These are phyloP conservation scores for Apteryx mantelli DNA, from an alignment of 2,113 vertebrate species.

Conservation along the genomic window DNA sequence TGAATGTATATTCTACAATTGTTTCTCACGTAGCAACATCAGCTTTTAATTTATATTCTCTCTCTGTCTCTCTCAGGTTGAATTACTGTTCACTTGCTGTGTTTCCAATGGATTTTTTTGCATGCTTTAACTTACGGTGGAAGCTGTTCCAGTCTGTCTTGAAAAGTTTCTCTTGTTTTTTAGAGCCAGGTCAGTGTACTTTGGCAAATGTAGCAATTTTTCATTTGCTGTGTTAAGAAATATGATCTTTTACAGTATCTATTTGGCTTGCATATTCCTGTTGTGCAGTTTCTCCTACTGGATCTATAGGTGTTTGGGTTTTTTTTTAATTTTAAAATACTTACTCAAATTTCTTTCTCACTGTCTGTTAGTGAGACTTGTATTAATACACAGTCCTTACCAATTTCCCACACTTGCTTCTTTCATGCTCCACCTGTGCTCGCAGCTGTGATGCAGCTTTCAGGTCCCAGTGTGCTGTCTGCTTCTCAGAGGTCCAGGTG, in stretches of 20 bases:
- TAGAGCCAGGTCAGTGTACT: neutral
- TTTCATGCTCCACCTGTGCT: neutral
- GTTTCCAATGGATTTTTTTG: neutral
- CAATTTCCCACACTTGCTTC: neutral
- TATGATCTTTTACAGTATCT: neutral
- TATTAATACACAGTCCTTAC: neutral
- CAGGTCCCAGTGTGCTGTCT: neutral
- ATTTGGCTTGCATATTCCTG: neutral
- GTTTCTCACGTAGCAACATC: neutral
- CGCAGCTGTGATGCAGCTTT: rapidly evolving
- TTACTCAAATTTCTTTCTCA: neutral
- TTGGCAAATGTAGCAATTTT: neutral
- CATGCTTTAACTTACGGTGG: neutral
- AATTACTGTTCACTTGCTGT: neutral
- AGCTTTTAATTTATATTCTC: neutral
- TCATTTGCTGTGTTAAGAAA: neutral
- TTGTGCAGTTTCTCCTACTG: neutral
- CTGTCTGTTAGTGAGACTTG: neutral
- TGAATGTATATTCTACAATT: neutral
- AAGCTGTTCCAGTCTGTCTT: neutral
- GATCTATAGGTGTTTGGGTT: neutral
- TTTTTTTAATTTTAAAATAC: neutral
- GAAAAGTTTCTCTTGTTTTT: neutral
- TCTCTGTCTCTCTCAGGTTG: neutral
- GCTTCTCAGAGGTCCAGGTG: neutral